Evolutionary conservation across 2,888 invertebrate species (phyloP).

Genomic region (Dynastes hyllus): DNA sequence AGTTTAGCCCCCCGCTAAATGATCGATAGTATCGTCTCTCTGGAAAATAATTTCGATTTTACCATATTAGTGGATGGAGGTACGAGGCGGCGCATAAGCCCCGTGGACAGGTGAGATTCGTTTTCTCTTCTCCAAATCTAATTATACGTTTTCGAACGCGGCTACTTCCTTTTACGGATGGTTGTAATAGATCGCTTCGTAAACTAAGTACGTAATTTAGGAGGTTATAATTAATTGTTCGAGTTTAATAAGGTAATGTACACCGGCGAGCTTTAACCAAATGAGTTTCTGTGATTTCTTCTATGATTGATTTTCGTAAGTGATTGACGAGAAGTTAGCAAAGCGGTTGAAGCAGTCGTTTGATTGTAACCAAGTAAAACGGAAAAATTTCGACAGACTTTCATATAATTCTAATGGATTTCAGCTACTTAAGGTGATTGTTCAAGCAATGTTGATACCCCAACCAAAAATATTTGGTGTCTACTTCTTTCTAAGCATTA

Average conservation of each 20-base stretch:
- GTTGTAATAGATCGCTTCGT: conserved; percentile 18
- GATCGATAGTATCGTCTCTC: conserved; percentile 49
- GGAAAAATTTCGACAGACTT: no score
- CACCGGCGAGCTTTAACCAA: background rate
- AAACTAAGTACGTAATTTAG: conserved; percentile 23
- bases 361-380: no score
- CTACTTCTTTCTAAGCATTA: no score
- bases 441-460: no score
- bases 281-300: no score
- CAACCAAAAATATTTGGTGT: no score
- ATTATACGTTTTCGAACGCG: conserved; percentile 7
- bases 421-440: no score
- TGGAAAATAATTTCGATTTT: conserved; percentile 46
- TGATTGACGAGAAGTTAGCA: no score
- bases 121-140: conserved; percentile 12
- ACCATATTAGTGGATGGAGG: background rate
- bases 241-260: conserved; percentile 2
- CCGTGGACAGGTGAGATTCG: conserved; percentile 10
- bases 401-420: no score
- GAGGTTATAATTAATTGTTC: conserved; percentile 4
- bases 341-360: no score
- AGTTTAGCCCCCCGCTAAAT: conserved; percentile 49
- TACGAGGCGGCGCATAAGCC: background rate
- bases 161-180: background rate
- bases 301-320: no score